Conservation (phyloP, 2,113 vertebrate genomes). For the Ciconia boyciana region DNA sequence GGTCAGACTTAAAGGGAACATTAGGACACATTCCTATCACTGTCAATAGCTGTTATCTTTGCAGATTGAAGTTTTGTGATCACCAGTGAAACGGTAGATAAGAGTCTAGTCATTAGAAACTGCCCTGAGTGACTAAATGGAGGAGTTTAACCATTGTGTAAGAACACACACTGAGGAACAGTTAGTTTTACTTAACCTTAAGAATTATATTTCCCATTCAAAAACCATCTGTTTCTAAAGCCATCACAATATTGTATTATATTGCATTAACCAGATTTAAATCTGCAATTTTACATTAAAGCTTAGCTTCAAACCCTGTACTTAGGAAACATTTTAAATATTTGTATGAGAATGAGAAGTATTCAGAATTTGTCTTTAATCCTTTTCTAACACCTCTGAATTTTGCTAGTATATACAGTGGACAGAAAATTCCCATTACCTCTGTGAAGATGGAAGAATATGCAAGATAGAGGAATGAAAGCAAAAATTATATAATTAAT, state of each 20-base stretch:
- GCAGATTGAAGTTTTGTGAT: not conserved
- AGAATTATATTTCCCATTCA: not conserved
- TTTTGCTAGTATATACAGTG: not conserved
- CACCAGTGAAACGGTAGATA: not conserved
- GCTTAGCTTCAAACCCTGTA: not conserved
- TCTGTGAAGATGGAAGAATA: not conserved
- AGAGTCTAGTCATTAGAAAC: not conserved
- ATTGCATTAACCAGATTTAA: not conserved
- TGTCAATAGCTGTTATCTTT: not conserved
- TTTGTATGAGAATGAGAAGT: not conserved
- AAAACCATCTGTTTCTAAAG: not conserved
- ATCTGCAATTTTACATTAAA: not conserved
- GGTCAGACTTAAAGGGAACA: not conserved
- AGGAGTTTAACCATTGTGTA: not conserved
- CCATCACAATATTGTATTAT: not conserved
- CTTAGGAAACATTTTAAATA: not conserved
- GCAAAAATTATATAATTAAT: not conserved
- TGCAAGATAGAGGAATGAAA: not conserved
- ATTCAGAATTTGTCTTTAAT: not conserved
- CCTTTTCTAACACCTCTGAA: not conserved
- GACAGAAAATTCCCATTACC: not conserved
- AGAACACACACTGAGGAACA: not conserved
- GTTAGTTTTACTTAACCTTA: not conserved
- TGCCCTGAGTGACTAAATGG: not conserved
- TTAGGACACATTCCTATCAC: not conserved